These are phyloP conservation scores for Meandrusa payeni DNA, from an alignment of 2,888 invertebrate genomes.

Conservation along the genomic window DNA sequence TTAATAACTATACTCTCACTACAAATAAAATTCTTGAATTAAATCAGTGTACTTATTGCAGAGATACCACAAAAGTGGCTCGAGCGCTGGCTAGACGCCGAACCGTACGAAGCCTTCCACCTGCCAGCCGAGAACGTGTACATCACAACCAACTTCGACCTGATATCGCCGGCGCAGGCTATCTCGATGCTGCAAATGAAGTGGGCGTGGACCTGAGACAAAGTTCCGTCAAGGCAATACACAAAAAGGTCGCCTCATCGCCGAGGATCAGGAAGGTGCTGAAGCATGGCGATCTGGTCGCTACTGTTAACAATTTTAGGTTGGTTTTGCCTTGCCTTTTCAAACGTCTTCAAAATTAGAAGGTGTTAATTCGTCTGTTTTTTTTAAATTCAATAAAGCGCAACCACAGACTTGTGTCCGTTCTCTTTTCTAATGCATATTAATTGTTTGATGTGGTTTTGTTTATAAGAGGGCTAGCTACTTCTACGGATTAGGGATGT, in stretches of 20 bases:
- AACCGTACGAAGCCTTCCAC: slow-evolving; percentile 80
- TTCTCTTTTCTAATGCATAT: no score
- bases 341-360: no score
- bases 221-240: slow-evolving; percentile 54
- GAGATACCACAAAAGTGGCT: slow-evolving; percentile 84
- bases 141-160: slow-evolving; percentile 85
- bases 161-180: slow-evolving; percentile 70
- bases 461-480: no score
- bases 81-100: slow-evolving; percentile 81
- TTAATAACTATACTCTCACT: no score
- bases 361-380: no score
- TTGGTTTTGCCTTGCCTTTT: slow-evolving; percentile 28
- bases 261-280: slow-evolving; percentile 37
- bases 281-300: slow-evolving; percentile 54
- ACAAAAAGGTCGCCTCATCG: slow-evolving; percentile 42
- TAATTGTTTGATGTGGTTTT: no score
- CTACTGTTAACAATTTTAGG: slow-evolving; percentile 69
- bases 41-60: slow-evolving; percentile 29
- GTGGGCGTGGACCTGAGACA: slow-evolving; percentile 49
- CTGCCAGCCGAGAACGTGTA: slow-evolving; percentile 87
- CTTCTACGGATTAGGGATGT: no score
- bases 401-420: no score
- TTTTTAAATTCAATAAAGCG: no score
- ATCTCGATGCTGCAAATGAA: slow-evolving; percentile 45
- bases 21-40: no score